Conservation (phyloP, 2,113 vertebrate species). For the Steatornis caripensis region DNA sequence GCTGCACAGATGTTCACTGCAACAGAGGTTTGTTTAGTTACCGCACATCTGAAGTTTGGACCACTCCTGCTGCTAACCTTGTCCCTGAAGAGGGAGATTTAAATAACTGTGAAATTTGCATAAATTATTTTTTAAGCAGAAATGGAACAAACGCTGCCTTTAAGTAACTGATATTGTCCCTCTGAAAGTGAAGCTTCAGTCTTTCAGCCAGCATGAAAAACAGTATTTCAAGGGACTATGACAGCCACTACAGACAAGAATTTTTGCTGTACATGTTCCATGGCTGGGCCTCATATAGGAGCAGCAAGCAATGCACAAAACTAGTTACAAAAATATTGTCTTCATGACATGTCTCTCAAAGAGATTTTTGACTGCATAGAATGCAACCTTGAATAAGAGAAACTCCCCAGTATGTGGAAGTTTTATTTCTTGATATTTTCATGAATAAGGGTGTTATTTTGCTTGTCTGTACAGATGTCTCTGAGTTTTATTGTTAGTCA, state of each 20-base stretch:
- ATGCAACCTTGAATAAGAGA: background rate
- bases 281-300: background rate
- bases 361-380: background rate
- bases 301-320: background rate
- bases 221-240: background rate
- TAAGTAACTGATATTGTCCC: background rate
- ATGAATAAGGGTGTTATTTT: background rate
- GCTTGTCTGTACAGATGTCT: background rate
- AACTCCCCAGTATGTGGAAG: background rate
- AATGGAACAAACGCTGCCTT: background rate
- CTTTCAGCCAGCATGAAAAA: background rate
- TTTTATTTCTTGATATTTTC: background rate
- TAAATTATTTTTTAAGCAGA: background rate
- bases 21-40: background rate
- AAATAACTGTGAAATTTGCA: background rate
- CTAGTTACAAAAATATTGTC: background rate
- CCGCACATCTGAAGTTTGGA: background rate
- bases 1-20: background rate
- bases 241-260: background rate
- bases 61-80: background rate
- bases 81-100: background rate
- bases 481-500: background rate
- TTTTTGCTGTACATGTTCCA: background rate
- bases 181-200: background rate
- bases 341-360: background rate